Conservation (phyloP, 1,140 invertebrate genomes). For the Tyrophagus putrescentiae region DNA sequence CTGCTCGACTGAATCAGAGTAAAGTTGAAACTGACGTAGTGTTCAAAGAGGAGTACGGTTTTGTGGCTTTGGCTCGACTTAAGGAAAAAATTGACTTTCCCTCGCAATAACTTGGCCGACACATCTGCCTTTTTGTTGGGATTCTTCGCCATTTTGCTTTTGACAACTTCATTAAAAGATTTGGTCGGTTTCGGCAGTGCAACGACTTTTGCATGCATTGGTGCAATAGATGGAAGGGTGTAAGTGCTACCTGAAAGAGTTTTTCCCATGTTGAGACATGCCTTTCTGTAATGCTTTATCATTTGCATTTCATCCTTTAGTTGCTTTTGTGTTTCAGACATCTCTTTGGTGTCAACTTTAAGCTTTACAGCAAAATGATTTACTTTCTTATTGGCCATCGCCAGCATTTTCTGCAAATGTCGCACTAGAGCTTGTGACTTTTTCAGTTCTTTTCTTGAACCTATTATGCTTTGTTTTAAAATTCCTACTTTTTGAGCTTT, state of each 20-base stretch:
- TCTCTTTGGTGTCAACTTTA: background rate
- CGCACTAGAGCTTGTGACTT: background rate
- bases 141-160: background rate
- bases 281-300: background rate
- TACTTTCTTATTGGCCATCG: background rate
- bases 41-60: background rate
- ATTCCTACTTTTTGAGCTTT: background rate
- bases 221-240: background rate
- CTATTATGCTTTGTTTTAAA: background rate
- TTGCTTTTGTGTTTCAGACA: background rate
- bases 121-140: background rate
- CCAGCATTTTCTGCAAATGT: background rate
- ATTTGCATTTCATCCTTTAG: background rate
- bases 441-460: background rate
- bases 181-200: background rate
- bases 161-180: background rate
- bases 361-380: background rate
- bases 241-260: background rate
- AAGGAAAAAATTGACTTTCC: background rate
- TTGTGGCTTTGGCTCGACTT: background rate
- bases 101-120: background rate
- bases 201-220: background rate
- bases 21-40: slow-evolving; percentile 8
- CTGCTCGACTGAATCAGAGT: background rate
- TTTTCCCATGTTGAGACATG: background rate